Base-by-base conservation (phyloP, 2,797 vertebrate genomes). In the Chanos chanos region DNA sequence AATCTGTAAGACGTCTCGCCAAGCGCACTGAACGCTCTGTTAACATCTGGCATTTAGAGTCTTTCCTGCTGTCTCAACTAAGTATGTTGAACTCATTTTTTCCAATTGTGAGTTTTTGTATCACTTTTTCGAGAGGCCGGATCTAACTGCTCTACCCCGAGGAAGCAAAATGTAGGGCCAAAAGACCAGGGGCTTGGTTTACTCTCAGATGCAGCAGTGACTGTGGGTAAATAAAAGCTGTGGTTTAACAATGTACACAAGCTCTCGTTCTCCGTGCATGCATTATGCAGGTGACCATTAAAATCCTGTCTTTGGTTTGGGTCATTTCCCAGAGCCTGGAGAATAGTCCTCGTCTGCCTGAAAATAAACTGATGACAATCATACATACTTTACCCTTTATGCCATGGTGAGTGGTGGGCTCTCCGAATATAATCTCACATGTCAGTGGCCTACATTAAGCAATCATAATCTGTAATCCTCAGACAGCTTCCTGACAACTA, bases 321-420 rank as follows among this genome's bases (percentile, higher is more conserved):
- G 16, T 49, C 34, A 5, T 64, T 18, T 68, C 49, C 19, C 16
- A 12, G 18, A 60, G 65, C 41, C 48, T 61, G 27, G 18, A 45
- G 61, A 59, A 54, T 36, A 22, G 48, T 33, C 56, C 53, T 66
- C 54, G 55, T 39, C 50, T 50, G 53, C 28, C 24, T 16, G 25
- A 64, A n/a, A 13, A 9, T 64, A 72, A 68, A 64, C 60, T 60
- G 55, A 68, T 51, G 62, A 59, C 49, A 54, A 67, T 52, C 53
- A 55, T 7, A 53, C 47, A 60, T 60, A 21, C 48, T 67, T 50
- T 40, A 22, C 62, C 63, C 53, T 18, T 41, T 41, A 18, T 15
- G 64, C 44, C 39, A 33, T 28, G 36, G 43, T n/a, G 15, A 28
- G 61, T 37, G 25, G 37, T 3, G 22, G 41, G 25, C 5, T 33